Conservation (phyloP, 2,113 vertebrate species). For the Podilymbus podiceps region DNA sequence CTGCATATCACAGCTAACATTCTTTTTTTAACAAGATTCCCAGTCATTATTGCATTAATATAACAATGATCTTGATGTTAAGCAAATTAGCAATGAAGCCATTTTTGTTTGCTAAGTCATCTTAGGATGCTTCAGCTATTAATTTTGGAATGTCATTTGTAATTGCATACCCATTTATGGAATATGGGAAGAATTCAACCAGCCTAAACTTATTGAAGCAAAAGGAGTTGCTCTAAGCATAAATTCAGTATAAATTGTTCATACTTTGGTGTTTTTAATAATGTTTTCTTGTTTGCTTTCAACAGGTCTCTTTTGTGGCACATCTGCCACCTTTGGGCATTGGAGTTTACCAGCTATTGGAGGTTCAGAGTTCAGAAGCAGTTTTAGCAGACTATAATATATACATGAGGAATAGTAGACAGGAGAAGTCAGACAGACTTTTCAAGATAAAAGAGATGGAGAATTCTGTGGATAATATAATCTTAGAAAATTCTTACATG, state of each 20-base stretch:
- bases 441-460: slow-evolving; percentile 78
- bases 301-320: slow-evolving; percentile 85
- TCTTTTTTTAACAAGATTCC: neutral
- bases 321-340: slow-evolving; percentile 83
- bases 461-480: slow-evolving; percentile 64
- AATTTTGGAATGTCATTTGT: neutral
- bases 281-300: neutral
- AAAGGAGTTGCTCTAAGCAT: neutral
- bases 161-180: neutral
- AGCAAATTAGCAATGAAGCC: neutral
- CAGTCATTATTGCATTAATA: neutral
- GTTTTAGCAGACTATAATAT: slow-evolving; percentile 76
- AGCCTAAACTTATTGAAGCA: neutral
- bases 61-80: neutral
- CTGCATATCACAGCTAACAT: neutral
- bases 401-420: slow-evolving; percentile 28
- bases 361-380: slow-evolving; percentile 67
- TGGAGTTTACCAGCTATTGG: slow-evolving; percentile 80
- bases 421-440: slow-evolving; percentile 39
- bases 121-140: neutral
- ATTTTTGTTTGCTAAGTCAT: neutral
- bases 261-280: neutral
- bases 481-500: slow-evolving; percentile 82
- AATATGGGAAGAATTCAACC: neutral
- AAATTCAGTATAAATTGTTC: neutral